Base-by-base conservation (phyloP, 2,797 vertebrate genomes). In the Hemibagrus guttatus region DNA sequence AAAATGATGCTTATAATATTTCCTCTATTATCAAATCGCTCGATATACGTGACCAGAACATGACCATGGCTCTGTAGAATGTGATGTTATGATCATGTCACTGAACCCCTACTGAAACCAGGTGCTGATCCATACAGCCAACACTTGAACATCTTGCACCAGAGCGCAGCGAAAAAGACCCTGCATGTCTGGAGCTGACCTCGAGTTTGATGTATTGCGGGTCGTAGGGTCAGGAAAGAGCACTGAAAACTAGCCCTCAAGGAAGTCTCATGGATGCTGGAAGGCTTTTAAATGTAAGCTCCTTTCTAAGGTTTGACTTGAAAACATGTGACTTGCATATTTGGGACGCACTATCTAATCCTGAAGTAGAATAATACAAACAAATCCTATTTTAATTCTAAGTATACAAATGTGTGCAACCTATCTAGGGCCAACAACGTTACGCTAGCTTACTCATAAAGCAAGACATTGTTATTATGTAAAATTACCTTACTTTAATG, bases 181-280 rank as follows among this genome's bases (percentile, higher is more conserved):
- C 89, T 91, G 89, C 90, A 91, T 91, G 91, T 88, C 85, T 89
- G 49, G 84, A 80, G 81, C 72, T 94, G 94, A 93, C 93, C 91
- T 23, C 88, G 85, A 86, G 88, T 90, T 88, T 95, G 95, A 95
- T 94, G 91, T 90, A 94, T 93, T 17, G 72, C 75, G 26, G 81
- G 76, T 87, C 84, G 86, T 84, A 91, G 91, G 92, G 92, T 92
- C 88, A 89, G 6, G 21, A 89, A 84, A 92, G 93, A 93, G 91
- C 91, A 88, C 84, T 0, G 81, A 90, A 91, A 92, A 91, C 86
- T 92, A 87, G 90, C 87, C 91, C 92, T 86, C n/a, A 78, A 89
- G 82, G 90, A 92, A 81, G 78, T 86, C 71, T 76, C 76, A 74
- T 71, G 54, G 68, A 87, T 85, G 83, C 39, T 84, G 56, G 21